Conservation (phyloP, 2,888 invertebrate species). For the Synergus umbraculus region DNA sequence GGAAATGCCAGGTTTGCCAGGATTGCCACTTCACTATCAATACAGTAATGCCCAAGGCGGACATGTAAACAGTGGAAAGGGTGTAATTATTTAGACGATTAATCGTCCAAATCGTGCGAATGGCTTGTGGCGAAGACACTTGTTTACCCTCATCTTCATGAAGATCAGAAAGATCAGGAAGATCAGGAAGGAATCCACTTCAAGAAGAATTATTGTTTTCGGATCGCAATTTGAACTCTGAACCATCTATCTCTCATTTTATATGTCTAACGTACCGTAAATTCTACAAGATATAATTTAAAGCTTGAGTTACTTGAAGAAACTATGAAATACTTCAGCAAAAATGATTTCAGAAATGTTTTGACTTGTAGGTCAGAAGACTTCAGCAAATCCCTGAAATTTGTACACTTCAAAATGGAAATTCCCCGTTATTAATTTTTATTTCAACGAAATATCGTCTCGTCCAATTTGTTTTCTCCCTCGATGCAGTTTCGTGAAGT, state of each 20-base stretch:
- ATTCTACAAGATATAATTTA: neutral
- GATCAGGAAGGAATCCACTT: conserved; percentile 2
- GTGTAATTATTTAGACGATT: conserved; percentile 4
- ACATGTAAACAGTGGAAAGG: conserved; percentile 1
- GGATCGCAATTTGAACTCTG: neutral
- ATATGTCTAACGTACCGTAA: neutral
- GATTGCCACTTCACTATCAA: neutral
- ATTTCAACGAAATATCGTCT: conserved; percentile 12
- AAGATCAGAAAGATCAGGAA: conserved; percentile 8
- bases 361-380: too few species aligned
- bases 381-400: too few species aligned
- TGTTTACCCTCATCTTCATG: neutral
- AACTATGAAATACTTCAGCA: too few species aligned
- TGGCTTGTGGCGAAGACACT: neutral
- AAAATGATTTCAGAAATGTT: too few species aligned
- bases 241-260: neutral
- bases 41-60: neutral
- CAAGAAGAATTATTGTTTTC: neutral
- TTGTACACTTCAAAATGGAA: too few species aligned
- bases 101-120: neutral
- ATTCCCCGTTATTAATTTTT: neutral
- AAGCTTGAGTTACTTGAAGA: neutral
- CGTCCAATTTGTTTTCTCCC: conserved; percentile 19
- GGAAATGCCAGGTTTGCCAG: neutral
- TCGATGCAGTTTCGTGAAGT: conserved; percentile 30